Evolutionary conservation across 2,797 vertebrate species (phyloP), one percentile per base, ranked within the genome.

Genomic region (Dryobates pubescens): DNA sequence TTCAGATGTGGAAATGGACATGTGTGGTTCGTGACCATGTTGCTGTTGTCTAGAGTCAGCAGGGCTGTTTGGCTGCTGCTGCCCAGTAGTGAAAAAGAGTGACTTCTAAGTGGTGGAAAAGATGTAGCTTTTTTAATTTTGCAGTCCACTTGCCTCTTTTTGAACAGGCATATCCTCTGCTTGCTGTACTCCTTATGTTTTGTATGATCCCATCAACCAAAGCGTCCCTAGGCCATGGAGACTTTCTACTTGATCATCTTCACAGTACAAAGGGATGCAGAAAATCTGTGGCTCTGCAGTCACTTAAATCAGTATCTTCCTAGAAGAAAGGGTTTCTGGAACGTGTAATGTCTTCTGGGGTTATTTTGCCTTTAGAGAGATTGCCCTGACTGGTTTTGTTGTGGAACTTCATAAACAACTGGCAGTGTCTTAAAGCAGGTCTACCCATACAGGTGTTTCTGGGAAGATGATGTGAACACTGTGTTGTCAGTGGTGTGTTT

Each of bases 1-100:
- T 54, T 51, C 13, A 57, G 26, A 5, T 27, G 45, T 15, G 10
- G 4, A 26, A 18, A 9, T 59, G 24, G 20, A 12, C 1, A 0
- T n/a, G 22, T 6, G 16, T 32, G 22, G 30, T 17, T 24, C 22
- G 22, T 18, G n/a, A 49, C 32, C 26, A 4, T 53, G n/a, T 36
- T 16, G 24, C 17, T 27, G 67, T 18, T 27, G 9, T 15, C 32
- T 36, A 7, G 27, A 41, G 34, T 53, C 26, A 54, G 34, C 51
- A 30, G 27, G 27, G 19, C 32, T 15, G 34, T 38, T 29, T 70
- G 51, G 51, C 51, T 22, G 34, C 34, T n/a, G 36, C 29, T n/a
- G 29, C 11, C 38, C 29, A 3, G 10, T 14, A 26, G 29, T 8
- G 13, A 17, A 57, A 41, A 57, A 26, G 19, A 56, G 51, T 8